phyloP scores from a whole-genome alignment of 2,888 invertebrate genomes.

The Branchellion lobata region DNA sequence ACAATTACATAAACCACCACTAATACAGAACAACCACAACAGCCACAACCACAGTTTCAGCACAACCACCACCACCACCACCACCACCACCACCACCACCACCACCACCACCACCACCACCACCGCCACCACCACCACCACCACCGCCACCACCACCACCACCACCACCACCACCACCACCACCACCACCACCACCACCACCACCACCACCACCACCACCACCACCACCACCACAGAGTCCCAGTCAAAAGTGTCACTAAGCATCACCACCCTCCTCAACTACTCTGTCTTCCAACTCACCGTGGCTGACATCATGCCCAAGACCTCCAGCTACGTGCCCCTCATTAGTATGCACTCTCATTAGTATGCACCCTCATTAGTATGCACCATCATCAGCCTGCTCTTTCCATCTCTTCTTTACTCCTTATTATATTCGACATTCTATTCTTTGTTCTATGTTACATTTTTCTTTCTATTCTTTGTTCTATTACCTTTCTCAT shows the following conservation, averaged over 20 bases:
- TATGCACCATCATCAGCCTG: too few species aligned
- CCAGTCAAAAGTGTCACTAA: constrained; percentile 26
- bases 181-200: too few species aligned
- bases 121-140: neutral
- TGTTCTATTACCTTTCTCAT: too few species aligned
- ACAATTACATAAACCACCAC: too few species aligned
- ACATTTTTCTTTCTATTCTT: too few species aligned
- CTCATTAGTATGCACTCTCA: constrained; percentile 28
- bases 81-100: too few species aligned
- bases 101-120: neutral
- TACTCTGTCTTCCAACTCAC: constrained; percentile 41
- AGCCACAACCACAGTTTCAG: neutral
- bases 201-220: neutral
- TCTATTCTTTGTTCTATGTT: too few species aligned
- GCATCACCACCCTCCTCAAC: constrained; percentile 36
- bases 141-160: neutral
- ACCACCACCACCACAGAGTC: constrained; percentile 12
- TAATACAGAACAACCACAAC: too few species aligned
- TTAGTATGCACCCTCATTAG: too few species aligned
- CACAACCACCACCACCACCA: neutral
- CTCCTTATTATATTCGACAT: too few species aligned
- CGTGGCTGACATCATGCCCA: constrained; percentile 38
- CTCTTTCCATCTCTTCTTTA: too few species aligned
- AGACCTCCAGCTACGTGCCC: constrained; percentile 37
- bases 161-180: neutral